Evolutionary conservation across 2,113 vertebrate genomes (phyloP).

Genomic region (Potamarius usumacintae): DNA sequence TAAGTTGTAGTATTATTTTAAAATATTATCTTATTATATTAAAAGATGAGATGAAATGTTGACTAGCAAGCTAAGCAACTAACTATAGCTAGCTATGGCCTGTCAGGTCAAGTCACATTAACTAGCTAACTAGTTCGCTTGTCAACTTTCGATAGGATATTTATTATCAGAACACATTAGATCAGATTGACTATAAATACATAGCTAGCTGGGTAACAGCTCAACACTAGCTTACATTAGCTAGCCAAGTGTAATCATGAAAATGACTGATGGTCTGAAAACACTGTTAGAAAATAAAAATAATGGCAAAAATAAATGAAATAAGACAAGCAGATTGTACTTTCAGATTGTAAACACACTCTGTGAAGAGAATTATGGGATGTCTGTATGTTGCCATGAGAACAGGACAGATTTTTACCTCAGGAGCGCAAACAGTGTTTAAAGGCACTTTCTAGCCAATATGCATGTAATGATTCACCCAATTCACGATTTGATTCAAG

Average conservation of each 20-base stretch:
- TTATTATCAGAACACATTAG: background rate
- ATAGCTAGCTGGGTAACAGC: background rate
- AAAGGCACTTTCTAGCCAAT: background rate
- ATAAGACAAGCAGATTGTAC: background rate
- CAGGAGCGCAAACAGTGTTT: background rate
- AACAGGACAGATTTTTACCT: background rate
- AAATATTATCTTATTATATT: background rate
- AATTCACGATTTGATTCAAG: no score
- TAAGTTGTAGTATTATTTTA: background rate
- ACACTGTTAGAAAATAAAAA: background rate
- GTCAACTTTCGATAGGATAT: background rate
- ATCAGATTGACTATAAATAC: background rate
- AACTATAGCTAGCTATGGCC: background rate
- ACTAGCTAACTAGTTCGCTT: background rate
- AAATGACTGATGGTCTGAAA: background rate
- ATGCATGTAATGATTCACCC: no score
- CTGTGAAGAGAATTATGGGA: constrained; percentile 1
- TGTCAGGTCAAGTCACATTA: background rate
- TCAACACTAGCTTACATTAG: background rate
- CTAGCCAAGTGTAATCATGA: background rate
- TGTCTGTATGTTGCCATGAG: background rate
- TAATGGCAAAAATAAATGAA: background rate
- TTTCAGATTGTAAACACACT: background rate
- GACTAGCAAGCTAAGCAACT: background rate
- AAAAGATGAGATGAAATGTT: background rate